Conservation (phyloP, 2,797 vertebrate species). For the Aplochiton taeniatus region DNA sequence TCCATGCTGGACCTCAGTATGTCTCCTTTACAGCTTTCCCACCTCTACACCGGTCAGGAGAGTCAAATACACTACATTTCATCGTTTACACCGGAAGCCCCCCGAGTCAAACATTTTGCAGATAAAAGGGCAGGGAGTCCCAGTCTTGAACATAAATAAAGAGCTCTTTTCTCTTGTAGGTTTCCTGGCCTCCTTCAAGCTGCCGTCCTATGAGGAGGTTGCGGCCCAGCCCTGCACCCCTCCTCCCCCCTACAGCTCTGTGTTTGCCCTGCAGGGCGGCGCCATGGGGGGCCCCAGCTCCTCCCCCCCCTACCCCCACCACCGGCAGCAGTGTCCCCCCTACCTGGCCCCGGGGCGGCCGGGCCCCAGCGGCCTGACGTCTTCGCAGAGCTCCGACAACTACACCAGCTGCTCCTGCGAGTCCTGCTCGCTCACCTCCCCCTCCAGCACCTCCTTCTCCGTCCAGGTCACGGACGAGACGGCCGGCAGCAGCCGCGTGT, state of each 20-base stretch:
- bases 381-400: slow-evolving; percentile 82
- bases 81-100: too few species aligned
- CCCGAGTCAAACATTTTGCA: too few species aligned
- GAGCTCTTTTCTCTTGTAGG: slow-evolving; percentile 62
- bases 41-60: not conserved
- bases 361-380: slow-evolving; percentile 67
- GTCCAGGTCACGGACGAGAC: slow-evolving; percentile 80
- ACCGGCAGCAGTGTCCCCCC: slow-evolving; percentile 60
- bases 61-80: too few species aligned
- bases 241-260: slow-evolving; percentile 85
- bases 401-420: slow-evolving; percentile 85
- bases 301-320: slow-evolving; percentile 32
- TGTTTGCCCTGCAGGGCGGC: slow-evolving; percentile 74
- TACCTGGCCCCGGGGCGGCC: slow-evolving; percentile 53
- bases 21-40: slow-evolving; percentile 34
- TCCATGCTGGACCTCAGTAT: slow-evolving; percentile 85
- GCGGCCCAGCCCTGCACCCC: slow-evolving; percentile 83
- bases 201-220: slow-evolving; percentile 92
- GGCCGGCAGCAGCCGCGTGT: slow-evolving; percentile 72
- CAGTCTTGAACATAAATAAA: too few species aligned
- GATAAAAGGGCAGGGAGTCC: too few species aligned
- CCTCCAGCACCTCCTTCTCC: slow-evolving; percentile 81
- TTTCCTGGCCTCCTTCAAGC: slow-evolving; percentile 86
- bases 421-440: slow-evolving; percentile 83
- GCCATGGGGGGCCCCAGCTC: slow-evolving; percentile 52